phyloP scores from a whole-genome alignment of 2,888 invertebrate genomes.

The Eristalinus aeneus region DNA sequence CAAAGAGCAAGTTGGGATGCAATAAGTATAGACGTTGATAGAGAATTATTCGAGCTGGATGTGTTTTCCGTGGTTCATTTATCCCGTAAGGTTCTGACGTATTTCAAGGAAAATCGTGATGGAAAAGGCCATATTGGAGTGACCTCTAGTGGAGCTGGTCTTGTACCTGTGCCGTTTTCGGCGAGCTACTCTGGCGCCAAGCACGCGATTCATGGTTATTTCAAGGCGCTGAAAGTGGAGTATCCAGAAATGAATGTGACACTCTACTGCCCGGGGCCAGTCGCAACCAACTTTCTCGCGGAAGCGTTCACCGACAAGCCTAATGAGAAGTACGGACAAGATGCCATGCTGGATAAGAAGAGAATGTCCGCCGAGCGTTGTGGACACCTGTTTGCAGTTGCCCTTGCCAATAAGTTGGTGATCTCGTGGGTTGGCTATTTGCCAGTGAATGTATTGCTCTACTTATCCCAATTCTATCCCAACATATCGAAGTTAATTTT shows the following conservation, averaged over 20 bases:
- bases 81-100: conserved; percentile 85
- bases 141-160: conserved; percentile 88
- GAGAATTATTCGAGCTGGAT: conserved; percentile 88
- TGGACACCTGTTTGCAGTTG: conserved; percentile 83
- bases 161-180: conserved; percentile 85
- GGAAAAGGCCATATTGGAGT: conserved; percentile 86
- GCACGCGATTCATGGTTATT: conserved; percentile 90
- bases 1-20: conserved; percentile 88
- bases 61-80: conserved; percentile 88
- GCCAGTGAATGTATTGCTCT: conserved; percentile 84
- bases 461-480: conserved; percentile 84
- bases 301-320: conserved; percentile 86
- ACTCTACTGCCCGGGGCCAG: conserved; percentile 89
- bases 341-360: conserved; percentile 80
- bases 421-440: conserved; percentile 88
- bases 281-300: conserved; percentile 86
- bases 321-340: conserved; percentile 81
- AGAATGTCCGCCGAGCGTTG: conserved; percentile 84
- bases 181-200: conserved; percentile 88
- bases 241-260: conserved; percentile 84
- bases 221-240: conserved; percentile 84
- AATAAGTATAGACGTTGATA: conserved; percentile 87
- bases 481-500: conserved; percentile 78
- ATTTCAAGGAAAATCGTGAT: conserved; percentile 81
- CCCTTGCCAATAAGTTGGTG: conserved; percentile 83